These are phyloP conservation scores for Rhorus exstirpatorius DNA, from an alignment of 2,888 invertebrate genomes.

Conservation along the genomic window DNA sequence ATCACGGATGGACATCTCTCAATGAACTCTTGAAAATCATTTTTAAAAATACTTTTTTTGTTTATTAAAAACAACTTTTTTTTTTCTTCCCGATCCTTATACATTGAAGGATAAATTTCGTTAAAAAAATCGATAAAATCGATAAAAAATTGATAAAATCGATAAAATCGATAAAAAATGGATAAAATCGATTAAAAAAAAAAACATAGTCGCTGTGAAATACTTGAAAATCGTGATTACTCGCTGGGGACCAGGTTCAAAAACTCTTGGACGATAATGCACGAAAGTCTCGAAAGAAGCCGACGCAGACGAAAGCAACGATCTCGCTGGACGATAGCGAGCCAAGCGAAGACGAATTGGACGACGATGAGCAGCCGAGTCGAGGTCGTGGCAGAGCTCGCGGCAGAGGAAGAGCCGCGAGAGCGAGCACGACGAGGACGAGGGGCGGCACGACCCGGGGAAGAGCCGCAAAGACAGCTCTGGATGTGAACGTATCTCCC, in stretches of 20 bases:
- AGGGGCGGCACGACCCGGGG: constrained; percentile 42
- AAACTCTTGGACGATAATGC: constrained; percentile 22
- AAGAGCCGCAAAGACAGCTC: constrained; percentile 26
- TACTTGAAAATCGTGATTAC: too few species aligned
- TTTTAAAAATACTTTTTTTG: too few species aligned
- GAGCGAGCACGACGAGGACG: constrained; percentile 14
- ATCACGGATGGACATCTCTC: too few species aligned
- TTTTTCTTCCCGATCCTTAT: too few species aligned
- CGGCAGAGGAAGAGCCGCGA: constrained; percentile 46
- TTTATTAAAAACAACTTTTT: too few species aligned
- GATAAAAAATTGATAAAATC: too few species aligned
- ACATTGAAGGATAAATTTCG: too few species aligned
- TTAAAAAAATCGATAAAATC: too few species aligned
- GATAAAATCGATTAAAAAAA: background rate
- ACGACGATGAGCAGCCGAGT: background rate
- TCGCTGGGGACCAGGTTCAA: constrained; percentile 24
- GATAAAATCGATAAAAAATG: background rate
- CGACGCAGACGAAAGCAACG: background rate
- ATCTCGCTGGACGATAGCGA: background rate
- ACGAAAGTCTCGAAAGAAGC: constrained; percentile 23
- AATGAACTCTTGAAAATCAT: too few species aligned
- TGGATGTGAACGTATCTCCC: constrained; percentile 14
- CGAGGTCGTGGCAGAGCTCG: constrained; percentile 60
- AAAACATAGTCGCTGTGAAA: background rate
- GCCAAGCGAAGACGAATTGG: background rate